Evolutionary conservation across 2,797 vertebrate genomes (phyloP).

Genomic region (Scolopax rusticola): DNA sequence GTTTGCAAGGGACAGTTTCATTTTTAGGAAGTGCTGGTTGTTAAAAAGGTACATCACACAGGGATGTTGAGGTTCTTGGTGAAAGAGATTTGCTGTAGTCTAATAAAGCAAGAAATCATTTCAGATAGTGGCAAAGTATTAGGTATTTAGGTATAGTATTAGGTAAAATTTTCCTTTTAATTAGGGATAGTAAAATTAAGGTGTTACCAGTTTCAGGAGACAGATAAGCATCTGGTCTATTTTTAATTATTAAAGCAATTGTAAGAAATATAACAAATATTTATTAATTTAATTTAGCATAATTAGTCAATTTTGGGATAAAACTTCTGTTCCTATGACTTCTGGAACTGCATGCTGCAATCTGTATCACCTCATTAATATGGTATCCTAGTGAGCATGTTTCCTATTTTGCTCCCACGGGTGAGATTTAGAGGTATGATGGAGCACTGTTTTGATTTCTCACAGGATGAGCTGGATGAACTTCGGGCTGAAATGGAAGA

Average conservation of each 20-base stretch:
- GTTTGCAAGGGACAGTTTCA: not conserved
- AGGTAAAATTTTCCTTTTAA: not conserved
- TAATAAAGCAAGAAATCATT: not conserved
- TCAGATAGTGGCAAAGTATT: not conserved
- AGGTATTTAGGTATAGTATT: not conserved
- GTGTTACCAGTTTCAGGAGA: not conserved
- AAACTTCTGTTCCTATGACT: not conserved
- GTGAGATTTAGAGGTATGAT: not conserved
- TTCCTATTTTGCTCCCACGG: conserved; percentile 1
- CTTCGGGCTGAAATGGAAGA: conserved; percentile 99
- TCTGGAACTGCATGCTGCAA: not conserved
- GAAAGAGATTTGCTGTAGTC: not conserved
- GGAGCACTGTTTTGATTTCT: conserved; percentile 56
- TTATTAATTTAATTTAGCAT: not conserved
- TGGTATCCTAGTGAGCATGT: not conserved
- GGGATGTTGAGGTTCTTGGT: not conserved
- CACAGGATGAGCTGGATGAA: conserved; percentile 97
- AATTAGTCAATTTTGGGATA: not conserved
- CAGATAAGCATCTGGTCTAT: not conserved
- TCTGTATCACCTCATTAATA: not conserved
- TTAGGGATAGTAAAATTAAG: not conserved
- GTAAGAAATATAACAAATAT: not conserved
- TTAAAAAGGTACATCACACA: not conserved
- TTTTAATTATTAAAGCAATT: conserved; percentile 5
- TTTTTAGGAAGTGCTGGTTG: not conserved